phyloP scores from a whole-genome alignment of 2,797 vertebrate species.

The Tokudaia tokunoshimensis region DNA sequence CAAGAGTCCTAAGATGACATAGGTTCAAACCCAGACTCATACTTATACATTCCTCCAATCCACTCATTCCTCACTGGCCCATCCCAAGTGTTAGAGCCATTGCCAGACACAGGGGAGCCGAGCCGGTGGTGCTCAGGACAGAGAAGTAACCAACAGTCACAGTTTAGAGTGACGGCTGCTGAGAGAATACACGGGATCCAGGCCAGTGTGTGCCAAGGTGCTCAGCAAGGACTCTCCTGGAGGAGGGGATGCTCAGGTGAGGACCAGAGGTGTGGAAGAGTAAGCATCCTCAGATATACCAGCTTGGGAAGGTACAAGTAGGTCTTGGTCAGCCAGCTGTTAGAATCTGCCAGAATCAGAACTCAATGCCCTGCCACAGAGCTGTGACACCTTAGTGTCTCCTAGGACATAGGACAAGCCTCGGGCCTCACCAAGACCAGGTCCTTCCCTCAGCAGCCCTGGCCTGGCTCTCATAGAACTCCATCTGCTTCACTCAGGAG shows the following conservation, averaged over 20 bases:
- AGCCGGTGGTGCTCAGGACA: neutral
- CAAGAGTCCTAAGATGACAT: neutral
- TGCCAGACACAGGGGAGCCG: neutral
- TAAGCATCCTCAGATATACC: neutral
- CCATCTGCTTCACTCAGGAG: neutral
- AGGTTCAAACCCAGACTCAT: neutral
- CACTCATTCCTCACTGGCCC: neutral
- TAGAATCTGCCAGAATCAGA: neutral
- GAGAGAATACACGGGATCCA: neutral
- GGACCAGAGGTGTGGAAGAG: neutral
- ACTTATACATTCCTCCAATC: neutral
- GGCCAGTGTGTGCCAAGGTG: neutral
- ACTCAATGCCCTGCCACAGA: neutral
- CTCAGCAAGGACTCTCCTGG: constrained; percentile 43
- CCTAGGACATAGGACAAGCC: neutral
- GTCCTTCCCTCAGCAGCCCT: neutral
- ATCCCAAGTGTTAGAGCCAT: neutral
- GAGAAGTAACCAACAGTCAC: neutral
- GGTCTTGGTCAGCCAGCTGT: neutral
- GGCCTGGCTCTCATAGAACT: neutral
- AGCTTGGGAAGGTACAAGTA: neutral
- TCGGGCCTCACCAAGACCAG: neutral
- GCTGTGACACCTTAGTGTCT: neutral
- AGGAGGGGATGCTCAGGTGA: constrained; percentile 39
- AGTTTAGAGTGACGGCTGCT: neutral